Base-by-base conservation (phyloP, 2,797 vertebrate genomes). In the Spinus olivaceus region DNA sequence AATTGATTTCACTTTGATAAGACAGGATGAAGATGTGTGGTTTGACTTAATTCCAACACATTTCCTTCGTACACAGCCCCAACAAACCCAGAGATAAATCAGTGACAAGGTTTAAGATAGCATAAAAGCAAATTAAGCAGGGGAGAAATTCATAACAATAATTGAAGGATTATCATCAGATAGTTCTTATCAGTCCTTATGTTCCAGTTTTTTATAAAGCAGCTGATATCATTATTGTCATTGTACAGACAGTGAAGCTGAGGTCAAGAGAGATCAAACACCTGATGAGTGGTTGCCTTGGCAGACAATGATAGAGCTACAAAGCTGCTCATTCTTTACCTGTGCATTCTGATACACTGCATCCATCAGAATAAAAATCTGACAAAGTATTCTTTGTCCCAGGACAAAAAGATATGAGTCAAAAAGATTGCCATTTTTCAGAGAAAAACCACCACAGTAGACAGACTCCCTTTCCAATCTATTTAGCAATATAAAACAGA, bases 41-140 rank as follows among this genome's bases (percentile, higher is more conserved):
- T 86, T 88, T 92, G 88, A 81, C 66, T 70, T 77, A 84, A 83
- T 46, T 72, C 80, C 80, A 96, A 39, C 5, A 84, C n/a, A 59
- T 76, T 88, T 76, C 63, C 66, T 93, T 79, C 33, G 11, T 51
- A 66, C 27, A 49, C 24, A 91, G 42, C 32, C 70, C 59, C 59
- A 79, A 22, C 24, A 87, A 92, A 83, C 14, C 60, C 81, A 61
- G 70, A 78, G 20, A 78, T 46, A 81, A 93, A 82, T 78, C 67
- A 76, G 25, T 44, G 66, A 86, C 1, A 5, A 72, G 10, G 47
- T 23, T 77, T 73, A 70, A 77, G 33, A 67, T 24, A 76, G 41
- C 64, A 92, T 59, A 72, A 88, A 88, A 83, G 13, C 0, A 0
- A 86, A 72, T 72, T 51, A 91, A 83, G 16, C 50, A 86, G 46